Evolutionary conservation across 2,888 invertebrate species (phyloP).

Genomic region (Asteroscopus sphinx): DNA sequence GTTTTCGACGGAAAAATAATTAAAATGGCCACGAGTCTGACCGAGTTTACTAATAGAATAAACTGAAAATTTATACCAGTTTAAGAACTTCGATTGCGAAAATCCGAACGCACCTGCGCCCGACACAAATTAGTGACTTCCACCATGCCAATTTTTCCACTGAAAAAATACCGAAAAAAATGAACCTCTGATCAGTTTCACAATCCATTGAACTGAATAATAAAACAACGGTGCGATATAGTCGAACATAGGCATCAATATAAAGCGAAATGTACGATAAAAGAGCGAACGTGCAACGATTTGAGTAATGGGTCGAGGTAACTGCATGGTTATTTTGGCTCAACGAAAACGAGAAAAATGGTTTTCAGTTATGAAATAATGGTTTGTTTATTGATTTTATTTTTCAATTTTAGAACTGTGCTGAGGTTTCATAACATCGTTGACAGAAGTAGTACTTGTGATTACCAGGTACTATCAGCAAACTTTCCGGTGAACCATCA

Average conservation of each 20-base stretch:
- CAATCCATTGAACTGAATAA: slow-evolving; percentile 71
- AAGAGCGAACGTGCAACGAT: slow-evolving; percentile 23
- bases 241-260: slow-evolving; percentile 39
- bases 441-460: too few relatives aligned
- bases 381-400: neutral
- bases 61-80: neutral
- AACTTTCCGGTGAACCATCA: too few relatives aligned
- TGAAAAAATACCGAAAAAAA: slow-evolving; percentile 47
- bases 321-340: slow-evolving; percentile 38
- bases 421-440: too few relatives aligned
- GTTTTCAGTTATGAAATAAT: slow-evolving; percentile 2
- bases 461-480: too few relatives aligned
- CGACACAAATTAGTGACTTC: slow-evolving; percentile 36
- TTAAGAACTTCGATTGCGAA: slow-evolving; percentile 38
- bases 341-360: slow-evolving; percentile 29
- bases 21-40: neutral
- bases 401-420: neutral
- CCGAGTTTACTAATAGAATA: slow-evolving; percentile 1
- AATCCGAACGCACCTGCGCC: slow-evolving; percentile 55
- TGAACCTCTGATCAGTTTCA: slow-evolving; percentile 62
- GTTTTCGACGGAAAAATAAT: slow-evolving; percentile 5
- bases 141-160: slow-evolving; percentile 24
- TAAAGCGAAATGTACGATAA: slow-evolving; percentile 38
- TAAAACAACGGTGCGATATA: slow-evolving; percentile 59
- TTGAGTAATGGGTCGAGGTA: slow-evolving; percentile 42